Conservation (phyloP, 2,113 vertebrate genomes). For the Epinephelus lanceolatus region DNA sequence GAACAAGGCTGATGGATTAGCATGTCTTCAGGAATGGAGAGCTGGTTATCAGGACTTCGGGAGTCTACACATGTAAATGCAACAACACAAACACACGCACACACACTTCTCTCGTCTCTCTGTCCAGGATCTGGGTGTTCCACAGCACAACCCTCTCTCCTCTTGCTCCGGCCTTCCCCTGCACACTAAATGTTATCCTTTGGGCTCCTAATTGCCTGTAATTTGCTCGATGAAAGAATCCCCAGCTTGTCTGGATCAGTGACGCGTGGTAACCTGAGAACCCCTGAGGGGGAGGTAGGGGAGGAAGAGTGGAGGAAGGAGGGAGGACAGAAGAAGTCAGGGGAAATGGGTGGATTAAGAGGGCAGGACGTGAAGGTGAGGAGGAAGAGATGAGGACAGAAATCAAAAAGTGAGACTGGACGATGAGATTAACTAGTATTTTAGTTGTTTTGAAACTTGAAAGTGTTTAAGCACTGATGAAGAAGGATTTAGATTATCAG, state of each 20-base stretch:
- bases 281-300: constrained; percentile 59
- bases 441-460: background rate
- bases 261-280: constrained; percentile 82
- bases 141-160: constrained; percentile 71
- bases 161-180: constrained; percentile 70
- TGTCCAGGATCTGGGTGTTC: constrained; percentile 80
- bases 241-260: constrained; percentile 82
- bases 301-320: constrained; percentile 58
- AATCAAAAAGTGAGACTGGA: background rate
- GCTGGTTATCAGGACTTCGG: constrained; percentile 61
- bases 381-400: constrained; percentile 48
- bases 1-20: constrained; percentile 31
- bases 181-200: constrained; percentile 85
- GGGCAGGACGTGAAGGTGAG: constrained; percentile 66
- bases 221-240: constrained; percentile 83
- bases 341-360: constrained; percentile 70
- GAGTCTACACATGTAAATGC: constrained; percentile 69
- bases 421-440: background rate
- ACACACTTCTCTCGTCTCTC: constrained; percentile 38
- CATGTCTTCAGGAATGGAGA: constrained; percentile 57
- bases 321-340: constrained; percentile 55
- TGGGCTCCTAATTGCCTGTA: constrained; percentile 85
- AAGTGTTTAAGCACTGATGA: background rate
- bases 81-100: constrained; percentile 46
- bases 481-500: background rate